Conservation (phyloP, 2,113 vertebrate species). For the Montifringilla adamsi region DNA sequence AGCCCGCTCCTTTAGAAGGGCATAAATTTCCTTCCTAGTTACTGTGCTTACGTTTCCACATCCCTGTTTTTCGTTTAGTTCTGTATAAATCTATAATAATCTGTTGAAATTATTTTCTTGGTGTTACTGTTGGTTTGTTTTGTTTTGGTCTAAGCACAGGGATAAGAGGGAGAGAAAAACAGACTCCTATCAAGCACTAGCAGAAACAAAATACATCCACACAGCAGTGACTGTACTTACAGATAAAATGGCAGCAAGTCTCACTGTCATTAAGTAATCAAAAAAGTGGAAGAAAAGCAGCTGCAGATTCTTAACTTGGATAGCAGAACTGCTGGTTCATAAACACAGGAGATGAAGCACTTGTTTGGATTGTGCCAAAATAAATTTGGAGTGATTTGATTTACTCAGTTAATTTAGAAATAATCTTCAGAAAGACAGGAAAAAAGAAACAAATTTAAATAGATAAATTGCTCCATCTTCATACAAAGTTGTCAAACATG, state of each 20-base stretch:
- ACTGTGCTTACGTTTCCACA: not conserved
- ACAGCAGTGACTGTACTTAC: not conserved
- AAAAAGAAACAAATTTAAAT: not conserved
- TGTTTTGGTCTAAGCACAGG: not conserved
- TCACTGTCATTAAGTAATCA: not conserved
- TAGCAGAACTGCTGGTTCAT: not conserved
- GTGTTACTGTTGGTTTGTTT: not conserved
- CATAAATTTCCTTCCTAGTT: not conserved
- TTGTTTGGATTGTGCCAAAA: slow-evolving; percentile 9
- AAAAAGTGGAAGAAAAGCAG: slow-evolving; percentile 5
- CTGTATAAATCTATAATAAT: not conserved
- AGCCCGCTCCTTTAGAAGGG: not conserved
- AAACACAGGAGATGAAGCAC: slow-evolving; percentile 18
- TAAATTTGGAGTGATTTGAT: slow-evolving; percentile 2
- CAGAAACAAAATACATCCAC: not conserved
- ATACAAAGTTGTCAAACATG: not conserved
- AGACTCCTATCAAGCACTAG: not conserved
- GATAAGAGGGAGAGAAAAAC: not conserved
- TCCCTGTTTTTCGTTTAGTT: not conserved
- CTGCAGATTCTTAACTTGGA: slow-evolving; percentile 1
- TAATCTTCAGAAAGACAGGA: not conserved
- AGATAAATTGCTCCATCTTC: not conserved
- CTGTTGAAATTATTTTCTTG: not conserved
- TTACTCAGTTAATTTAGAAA: slow-evolving; percentile 29
- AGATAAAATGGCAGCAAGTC: not conserved